Conservation (phyloP, 2,888 invertebrate species). For the Orthosia cruda region DNA sequence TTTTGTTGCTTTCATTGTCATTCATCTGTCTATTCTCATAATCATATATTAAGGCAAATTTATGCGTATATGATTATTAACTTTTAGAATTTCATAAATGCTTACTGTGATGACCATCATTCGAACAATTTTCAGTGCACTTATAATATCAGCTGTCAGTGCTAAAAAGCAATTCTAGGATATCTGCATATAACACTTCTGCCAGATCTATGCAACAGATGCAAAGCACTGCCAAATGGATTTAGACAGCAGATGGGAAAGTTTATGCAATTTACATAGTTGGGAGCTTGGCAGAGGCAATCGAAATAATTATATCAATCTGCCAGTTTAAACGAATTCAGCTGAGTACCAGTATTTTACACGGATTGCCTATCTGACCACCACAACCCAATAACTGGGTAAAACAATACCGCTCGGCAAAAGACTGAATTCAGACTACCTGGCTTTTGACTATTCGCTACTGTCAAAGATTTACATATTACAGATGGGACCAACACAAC, state of each 20-base stretch:
- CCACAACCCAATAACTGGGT: too few species aligned
- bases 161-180: slow-evolving; percentile 29
- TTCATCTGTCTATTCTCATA: neutral
- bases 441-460: too few species aligned
- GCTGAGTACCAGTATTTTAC: too few species aligned
- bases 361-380: too few species aligned
- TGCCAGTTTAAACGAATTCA: too few species aligned
- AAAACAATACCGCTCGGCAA: too few species aligned
- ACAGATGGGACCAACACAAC: too few species aligned
- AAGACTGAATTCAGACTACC: too few species aligned
- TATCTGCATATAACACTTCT: slow-evolving; percentile 39
- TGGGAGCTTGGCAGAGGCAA: slow-evolving; percentile 20
- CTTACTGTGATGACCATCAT: slow-evolving; percentile 1
- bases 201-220: slow-evolving; percentile 46
- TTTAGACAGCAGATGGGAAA: slow-evolving; percentile 45
- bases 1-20: neutral
- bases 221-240: slow-evolving; percentile 49
- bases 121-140: slow-evolving; percentile 11
- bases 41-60: neutral
- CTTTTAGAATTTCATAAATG: neutral
- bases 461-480: too few species aligned
- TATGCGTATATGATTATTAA: neutral
- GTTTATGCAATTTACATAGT: slow-evolving; percentile 33
- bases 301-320: too few species aligned
- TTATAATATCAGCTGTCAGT: slow-evolving; percentile 15